Evolutionary conservation across 1,140 invertebrate species (phyloP).

Genomic region (Aleiodes sp.): DNA sequence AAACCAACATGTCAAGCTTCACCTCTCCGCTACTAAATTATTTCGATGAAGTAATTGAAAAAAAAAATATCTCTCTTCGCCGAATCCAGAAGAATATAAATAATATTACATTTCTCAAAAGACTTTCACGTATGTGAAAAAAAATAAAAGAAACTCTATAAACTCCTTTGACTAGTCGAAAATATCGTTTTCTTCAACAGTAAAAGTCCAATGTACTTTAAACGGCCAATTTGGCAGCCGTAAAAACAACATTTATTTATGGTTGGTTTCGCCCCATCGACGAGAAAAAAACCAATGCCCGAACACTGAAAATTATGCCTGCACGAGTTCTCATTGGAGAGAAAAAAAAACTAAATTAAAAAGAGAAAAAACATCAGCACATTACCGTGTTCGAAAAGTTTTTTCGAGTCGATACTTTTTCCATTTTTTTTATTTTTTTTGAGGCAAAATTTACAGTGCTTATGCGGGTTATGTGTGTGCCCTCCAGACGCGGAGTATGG

Average conservation of each 20-base stretch:
- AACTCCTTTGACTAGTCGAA: background rate
- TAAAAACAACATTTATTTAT: conserved; percentile 67
- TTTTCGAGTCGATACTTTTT: background rate
- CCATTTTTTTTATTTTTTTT: background rate
- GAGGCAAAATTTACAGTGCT: conserved; percentile 1
- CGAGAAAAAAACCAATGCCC: conserved; percentile 58
- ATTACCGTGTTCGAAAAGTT: conserved; percentile 13
- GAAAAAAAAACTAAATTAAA: background rate
- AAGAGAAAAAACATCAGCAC: background rate
- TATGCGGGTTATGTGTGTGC: conserved; percentile 7
- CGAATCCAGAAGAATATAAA: background rate
- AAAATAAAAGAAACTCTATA: background rate
- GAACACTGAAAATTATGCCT: conserved; percentile 21
- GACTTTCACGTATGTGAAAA: conserved; percentile 17
- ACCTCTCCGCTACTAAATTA: no score
- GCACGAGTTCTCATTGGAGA: conserved; percentile 7
- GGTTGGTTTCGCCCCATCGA: conserved; percentile 54
- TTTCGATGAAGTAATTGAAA: background rate
- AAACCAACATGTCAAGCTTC: no score
- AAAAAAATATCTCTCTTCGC: background rate
- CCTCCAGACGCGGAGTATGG: background rate
- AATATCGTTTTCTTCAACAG: conserved; percentile 22
- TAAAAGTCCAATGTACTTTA: conserved; percentile 57
- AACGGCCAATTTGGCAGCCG: conserved; percentile 65
- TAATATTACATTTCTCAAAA: background rate